phyloP scores from a whole-genome alignment of 37 sponge, comb jelly and placozoan genomes.

The Ephydatia muelleri region DNA sequence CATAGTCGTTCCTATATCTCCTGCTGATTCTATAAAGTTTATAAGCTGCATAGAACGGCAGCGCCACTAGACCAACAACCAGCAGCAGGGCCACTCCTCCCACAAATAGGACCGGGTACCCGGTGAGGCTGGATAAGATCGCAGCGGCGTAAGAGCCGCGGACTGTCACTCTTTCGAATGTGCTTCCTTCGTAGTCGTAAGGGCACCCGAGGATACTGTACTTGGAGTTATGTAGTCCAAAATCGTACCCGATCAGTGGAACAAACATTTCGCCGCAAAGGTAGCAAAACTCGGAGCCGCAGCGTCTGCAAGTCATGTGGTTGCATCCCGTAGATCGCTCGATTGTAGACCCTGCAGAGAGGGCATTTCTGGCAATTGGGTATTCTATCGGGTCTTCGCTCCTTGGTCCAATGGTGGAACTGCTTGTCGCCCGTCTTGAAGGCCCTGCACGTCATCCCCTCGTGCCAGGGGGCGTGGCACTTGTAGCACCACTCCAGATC shows the following conservation, averaged over 20 bases:
- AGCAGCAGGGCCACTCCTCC: slow-evolving; percentile 43
- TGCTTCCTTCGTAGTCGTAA: slow-evolving; percentile 32
- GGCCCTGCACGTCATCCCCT: slow-evolving; percentile 50
- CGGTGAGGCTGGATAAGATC: slow-evolving; percentile 26
- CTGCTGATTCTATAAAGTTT: slow-evolving; percentile 42
- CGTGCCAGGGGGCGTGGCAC: slow-evolving; percentile 90
- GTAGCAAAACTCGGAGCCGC: slow-evolving; percentile 77
- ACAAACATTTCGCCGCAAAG: slow-evolving; percentile 60
- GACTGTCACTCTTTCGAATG: slow-evolving; percentile 28
- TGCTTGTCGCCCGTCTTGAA: slow-evolving; percentile 47
- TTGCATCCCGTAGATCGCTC: slow-evolving; percentile 76
- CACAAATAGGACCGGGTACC: slow-evolving; percentile 52
- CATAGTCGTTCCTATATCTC: too few species aligned
- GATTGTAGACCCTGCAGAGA: slow-evolving; percentile 66
- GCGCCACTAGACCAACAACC: slow-evolving; percentile 47
- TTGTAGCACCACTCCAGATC: slow-evolving; percentile 73
- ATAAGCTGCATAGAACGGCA: slow-evolving; percentile 61
- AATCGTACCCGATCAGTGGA: slow-evolving; percentile 21
- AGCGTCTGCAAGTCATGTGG: slow-evolving; percentile 82
- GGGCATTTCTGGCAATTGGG: slow-evolving; percentile 84
- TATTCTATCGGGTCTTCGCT: neutral
- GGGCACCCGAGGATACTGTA: slow-evolving; percentile 64
- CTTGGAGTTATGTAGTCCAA: slow-evolving; percentile 47
- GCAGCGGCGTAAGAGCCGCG: slow-evolving; percentile 46
- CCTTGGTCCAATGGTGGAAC: slow-evolving; percentile 65